Conservation (phyloP, 2,888 invertebrate species). For the Pyralis farinalis region DNA sequence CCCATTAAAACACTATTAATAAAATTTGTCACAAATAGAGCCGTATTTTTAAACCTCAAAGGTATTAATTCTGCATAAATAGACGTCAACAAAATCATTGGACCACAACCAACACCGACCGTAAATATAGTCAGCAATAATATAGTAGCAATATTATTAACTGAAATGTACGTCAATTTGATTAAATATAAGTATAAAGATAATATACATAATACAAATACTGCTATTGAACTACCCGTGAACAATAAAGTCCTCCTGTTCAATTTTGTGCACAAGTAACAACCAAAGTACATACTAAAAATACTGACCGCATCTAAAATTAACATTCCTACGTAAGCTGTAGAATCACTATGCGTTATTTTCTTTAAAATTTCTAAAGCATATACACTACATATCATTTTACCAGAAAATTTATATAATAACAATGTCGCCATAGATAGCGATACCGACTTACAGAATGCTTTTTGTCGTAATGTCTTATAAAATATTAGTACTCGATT, state of each 20-base stretch:
- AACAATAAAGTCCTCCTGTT: slow-evolving; percentile 30
- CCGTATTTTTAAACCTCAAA: slow-evolving; percentile 25
- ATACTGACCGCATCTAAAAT: slow-evolving; percentile 35
- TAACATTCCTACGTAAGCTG: slow-evolving; percentile 32
- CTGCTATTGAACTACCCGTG: slow-evolving; percentile 22
- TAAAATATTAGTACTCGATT: neutral
- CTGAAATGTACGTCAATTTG: slow-evolving; percentile 20
- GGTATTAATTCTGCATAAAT: slow-evolving; percentile 32
- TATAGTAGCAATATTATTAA: slow-evolving; percentile 28
- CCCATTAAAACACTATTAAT: neutral
- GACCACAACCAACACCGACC: slow-evolving; percentile 32
- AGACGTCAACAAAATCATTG: slow-evolving; percentile 26
- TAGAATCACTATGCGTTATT: slow-evolving; percentile 23
- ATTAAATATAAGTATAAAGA: slow-evolving; percentile 36
- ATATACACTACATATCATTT: slow-evolving; percentile 9
- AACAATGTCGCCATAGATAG: neutral
- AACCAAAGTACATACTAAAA: slow-evolving; percentile 33
- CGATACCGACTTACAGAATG: neutral
- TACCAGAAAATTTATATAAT: neutral
- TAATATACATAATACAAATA: slow-evolving; percentile 29
- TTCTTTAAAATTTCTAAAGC: slow-evolving; percentile 20
- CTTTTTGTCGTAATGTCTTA: neutral
- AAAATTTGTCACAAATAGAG: slow-evolving; percentile 17
- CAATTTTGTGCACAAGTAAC: slow-evolving; percentile 25
- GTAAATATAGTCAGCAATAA: slow-evolving; percentile 25